Percentiles rank a stretch among this genome's conserved stretches.
phyloP scores from a whole-genome alignment of 1,140 invertebrate genomes.

The Harlomillsia oculata region DNA sequence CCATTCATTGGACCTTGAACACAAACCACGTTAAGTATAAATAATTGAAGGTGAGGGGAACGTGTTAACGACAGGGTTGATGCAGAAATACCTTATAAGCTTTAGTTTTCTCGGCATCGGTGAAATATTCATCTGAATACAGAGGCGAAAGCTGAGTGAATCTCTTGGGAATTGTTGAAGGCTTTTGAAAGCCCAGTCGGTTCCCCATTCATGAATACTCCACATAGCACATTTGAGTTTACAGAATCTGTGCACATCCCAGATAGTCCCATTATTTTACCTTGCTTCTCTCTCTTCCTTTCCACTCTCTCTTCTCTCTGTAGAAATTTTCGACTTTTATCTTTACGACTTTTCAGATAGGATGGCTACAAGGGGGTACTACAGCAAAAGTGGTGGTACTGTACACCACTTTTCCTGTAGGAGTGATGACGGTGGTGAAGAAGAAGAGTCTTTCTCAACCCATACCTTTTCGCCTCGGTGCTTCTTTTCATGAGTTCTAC shows the following conservation, averaged over 20 bases:
- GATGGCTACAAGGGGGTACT: too few species aligned
- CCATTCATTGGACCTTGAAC: too few species aligned
- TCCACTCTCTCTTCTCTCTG: too few species aligned
- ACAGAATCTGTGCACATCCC: conserved; percentile 12
- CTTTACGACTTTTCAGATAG: too few species aligned
- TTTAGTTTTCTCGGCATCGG: conserved; percentile 1
- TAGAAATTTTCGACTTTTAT: too few species aligned
- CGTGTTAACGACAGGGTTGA: conserved; percentile 23
- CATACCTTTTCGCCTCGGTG: too few species aligned
- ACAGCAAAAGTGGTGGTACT: too few species aligned
- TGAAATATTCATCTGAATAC: conserved; percentile 26
- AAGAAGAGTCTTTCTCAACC: too few species aligned
- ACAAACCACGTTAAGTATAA: conserved; percentile 18
- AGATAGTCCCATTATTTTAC: conserved; percentile 2
- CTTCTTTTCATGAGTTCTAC: too few species aligned
- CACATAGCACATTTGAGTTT: neutral
- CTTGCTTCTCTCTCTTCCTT: too few species aligned
- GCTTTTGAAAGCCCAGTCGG: conserved; percentile 17
- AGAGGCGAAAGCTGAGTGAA: conserved; percentile 12
- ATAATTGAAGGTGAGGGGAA: conserved; percentile 28
- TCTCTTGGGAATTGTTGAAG: conserved; percentile 23
- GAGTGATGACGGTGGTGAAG: too few species aligned
- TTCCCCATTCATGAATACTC: conserved; percentile 8
- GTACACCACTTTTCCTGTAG: too few species aligned
- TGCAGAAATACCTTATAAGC: neutral